Percentiles rank a stretch among this genome's conserved stretches.
phyloP scores from a whole-genome alignment of 2,797 vertebrate genomes.

The Astyanax mexicanus region DNA sequence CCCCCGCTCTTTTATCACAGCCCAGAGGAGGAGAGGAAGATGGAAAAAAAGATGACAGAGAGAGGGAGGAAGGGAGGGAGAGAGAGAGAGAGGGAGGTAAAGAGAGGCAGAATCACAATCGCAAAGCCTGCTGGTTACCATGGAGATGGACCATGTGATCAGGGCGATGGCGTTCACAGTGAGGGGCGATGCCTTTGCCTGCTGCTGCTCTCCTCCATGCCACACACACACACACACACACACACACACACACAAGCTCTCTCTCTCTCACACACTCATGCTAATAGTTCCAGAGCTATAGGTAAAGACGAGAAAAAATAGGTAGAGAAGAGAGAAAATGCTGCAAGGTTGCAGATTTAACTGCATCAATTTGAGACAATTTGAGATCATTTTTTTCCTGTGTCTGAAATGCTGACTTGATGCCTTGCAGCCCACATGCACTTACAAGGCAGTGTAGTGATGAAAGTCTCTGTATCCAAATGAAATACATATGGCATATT shows the following conservation, averaged over 20 bases:
- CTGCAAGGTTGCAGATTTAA: background rate
- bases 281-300: constrained; percentile 21
- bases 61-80: background rate
- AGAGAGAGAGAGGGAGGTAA: background rate
- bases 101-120: constrained; percentile 61
- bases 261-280: background rate
- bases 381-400: too few relatives aligned
- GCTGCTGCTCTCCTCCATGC: constrained; percentile 45
- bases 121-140: constrained; percentile 60
- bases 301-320: constrained; percentile 3
- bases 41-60: too few relatives aligned
- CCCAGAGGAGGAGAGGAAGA: background rate
- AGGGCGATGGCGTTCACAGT: constrained; percentile 53
- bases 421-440: too few relatives aligned
- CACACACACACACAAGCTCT: background rate
- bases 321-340: too few relatives aligned
- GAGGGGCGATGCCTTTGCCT: constrained; percentile 52
- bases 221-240: background rate
- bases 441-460: too few relatives aligned
- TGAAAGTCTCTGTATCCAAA: too few relatives aligned
- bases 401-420: too few relatives aligned
- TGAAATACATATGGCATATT: too few relatives aligned
- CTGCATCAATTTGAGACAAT: too few relatives aligned
- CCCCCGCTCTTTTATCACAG: background rate
- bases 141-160: constrained; percentile 59